Base-by-base conservation (phyloP, 2,113 vertebrate genomes). In the Lepisosteus oculatus region DNA sequence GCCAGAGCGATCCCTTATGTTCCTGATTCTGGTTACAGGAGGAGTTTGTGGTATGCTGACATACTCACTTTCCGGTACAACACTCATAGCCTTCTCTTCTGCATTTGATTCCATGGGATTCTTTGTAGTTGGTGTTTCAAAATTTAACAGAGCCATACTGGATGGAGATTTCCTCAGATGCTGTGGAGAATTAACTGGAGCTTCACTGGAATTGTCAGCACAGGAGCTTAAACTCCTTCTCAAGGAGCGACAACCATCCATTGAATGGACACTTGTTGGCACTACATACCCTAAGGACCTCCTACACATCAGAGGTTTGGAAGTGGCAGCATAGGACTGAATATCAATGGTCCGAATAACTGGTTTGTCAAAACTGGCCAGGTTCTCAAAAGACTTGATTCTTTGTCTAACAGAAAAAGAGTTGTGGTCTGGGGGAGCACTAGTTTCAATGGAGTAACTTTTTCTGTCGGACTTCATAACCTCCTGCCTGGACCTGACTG, bases 361-460 rank as follows among this genome's bases (percentile, higher is more conserved):
- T 0, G 92, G 89, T 72, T 90, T 87, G 76, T 98, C 96, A 13
- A 95, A 92, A 79, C 91, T 90, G 56, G 94, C 95, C 75, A 99
- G 80, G 73, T 96, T 99, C 88, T 99, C 96, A 45, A 98, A 99
- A 4, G 96, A 99, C 82, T 97, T 97, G 76, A 99, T 99, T 79
- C 96, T 92, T 74, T 98, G 95, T 75, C 92, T 93, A 55, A 99
- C 97, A 43, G 97, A 97, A 81, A 98, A 95, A 45, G 93, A 94
- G 81, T 92, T 89, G 56, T 88, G 83, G 74, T 93, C 92, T 3
- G 87, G 84, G 0, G 92, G 84, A 82, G 89, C 88, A 75, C 85
- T 86, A 61, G 88, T 77, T 29, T 95, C 91, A 1, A 89, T 90
- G 73, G 90, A 89, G 67, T 91, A 89, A 68, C 92, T 94, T 15